Evolutionary conservation across 2,113 vertebrate species (phyloP).

Genomic region (Alethe diademata): DNA sequence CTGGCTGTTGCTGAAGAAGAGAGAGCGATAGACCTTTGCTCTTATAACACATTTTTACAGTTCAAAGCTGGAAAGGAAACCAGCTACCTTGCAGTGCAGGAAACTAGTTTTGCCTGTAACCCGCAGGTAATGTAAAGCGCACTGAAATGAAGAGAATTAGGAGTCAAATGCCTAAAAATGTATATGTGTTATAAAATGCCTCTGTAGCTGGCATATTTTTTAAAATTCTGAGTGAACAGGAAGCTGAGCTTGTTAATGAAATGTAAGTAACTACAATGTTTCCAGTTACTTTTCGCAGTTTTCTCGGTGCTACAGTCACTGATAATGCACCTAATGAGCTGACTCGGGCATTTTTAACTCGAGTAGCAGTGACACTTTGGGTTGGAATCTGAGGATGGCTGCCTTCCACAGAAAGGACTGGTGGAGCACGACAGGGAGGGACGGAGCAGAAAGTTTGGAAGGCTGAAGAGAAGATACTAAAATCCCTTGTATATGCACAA

Average conservation of each 20-base stretch:
- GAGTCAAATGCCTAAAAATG: neutral
- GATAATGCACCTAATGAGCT: neutral
- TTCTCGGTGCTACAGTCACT: neutral
- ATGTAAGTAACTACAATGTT: neutral
- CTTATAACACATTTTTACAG: neutral
- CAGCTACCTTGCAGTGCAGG: neutral
- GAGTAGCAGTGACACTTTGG: neutral
- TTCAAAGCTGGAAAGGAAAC: constrained; percentile 13
- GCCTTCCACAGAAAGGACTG: neutral
- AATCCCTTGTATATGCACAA: neutral
- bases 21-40: neutral
- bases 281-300: neutral
- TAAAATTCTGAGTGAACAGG: neutral
- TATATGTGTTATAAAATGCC: neutral
- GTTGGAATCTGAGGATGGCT: neutral
- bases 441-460: neutral
- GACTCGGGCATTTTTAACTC: neutral
- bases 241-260: neutral
- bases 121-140: neutral
- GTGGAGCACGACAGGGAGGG: neutral
- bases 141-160: neutral
- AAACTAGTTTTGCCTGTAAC: neutral
- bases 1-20: neutral
- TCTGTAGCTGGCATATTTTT: neutral
- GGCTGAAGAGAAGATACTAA: neutral